These are phyloP conservation scores for Neolamprologus toae DNA, from an alignment of 2,113 vertebrate genomes.

Conservation along the genomic window DNA sequence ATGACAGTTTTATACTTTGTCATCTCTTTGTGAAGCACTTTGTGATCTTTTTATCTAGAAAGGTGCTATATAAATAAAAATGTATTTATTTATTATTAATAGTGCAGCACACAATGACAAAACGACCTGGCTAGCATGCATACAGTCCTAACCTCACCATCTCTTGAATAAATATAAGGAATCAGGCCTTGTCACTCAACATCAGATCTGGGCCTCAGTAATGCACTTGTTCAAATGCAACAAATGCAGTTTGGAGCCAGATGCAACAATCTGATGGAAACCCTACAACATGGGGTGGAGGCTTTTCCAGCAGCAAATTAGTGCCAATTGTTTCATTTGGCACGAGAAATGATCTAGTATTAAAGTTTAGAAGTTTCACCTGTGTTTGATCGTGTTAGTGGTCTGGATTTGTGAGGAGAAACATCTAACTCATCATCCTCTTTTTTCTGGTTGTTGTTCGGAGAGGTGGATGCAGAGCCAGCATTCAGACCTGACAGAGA, in stretches of 20 bases:
- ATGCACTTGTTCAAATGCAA: not conserved
- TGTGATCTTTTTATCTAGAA: not conserved
- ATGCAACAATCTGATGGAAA: not conserved
- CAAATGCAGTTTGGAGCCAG: not conserved
- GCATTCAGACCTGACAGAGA: slow-evolving; percentile 3
- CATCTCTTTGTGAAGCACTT: not conserved
- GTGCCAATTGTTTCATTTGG: not conserved
- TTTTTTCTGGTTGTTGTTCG: not conserved
- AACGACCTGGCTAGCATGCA: not conserved
- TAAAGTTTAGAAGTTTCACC: not conserved
- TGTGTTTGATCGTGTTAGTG: slow-evolving; percentile 18
- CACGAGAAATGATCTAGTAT: not conserved
- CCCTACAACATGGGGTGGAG: not conserved
- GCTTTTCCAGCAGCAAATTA: not conserved
- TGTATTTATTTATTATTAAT: not conserved
- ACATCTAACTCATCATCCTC: not conserved
- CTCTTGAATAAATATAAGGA: not conserved
- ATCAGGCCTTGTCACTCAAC: not conserved
- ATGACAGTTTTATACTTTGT: not conserved
- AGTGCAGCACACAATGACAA: not conserved
- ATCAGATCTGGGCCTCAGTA: not conserved
- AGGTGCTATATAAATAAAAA: not conserved
- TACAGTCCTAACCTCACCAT: fast-evolving
- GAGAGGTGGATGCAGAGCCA: not conserved
- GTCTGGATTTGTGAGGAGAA: not conserved